A percentile compares a stretch with the other conserved stretches of the same genome.
Evolutionary conservation across 2,888 invertebrate species (phyloP).

Genomic region (Sclerodermus sp.): DNA sequence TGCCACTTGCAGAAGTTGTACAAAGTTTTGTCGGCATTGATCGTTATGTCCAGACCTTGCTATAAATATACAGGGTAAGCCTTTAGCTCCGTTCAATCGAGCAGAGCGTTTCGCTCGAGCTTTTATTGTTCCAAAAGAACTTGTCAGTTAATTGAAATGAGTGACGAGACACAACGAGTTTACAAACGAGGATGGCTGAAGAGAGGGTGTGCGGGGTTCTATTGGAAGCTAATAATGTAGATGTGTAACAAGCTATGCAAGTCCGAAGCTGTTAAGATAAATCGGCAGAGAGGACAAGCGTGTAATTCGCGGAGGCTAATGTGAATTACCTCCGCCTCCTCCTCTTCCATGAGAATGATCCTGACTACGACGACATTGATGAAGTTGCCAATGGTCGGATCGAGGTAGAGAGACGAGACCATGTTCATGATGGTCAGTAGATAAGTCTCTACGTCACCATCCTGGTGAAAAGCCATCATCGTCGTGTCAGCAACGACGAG

Average conservation of each 20-base stretch:
- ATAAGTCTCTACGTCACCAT: slow-evolving; percentile 81
- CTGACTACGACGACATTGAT: slow-evolving; percentile 88
- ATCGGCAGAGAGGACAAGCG: too few species aligned
- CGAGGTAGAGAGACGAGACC: slow-evolving; percentile 82
- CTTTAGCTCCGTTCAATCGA: slow-evolving; percentile 7
- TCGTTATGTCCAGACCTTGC: slow-evolving; percentile 71
- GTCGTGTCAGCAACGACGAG: slow-evolving; percentile 84
- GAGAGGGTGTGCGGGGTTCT: too few species aligned
- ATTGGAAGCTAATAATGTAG: too few species aligned
- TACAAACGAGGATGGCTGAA: background rate
- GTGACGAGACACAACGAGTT: background rate
- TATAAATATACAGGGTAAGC: too few species aligned
- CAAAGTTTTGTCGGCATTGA: slow-evolving; percentile 81
- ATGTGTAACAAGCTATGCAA: too few species aligned
- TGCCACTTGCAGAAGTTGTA: slow-evolving; percentile 83
- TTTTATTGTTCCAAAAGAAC: background rate
- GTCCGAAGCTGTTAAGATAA: too few species aligned
- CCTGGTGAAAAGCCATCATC: slow-evolving; percentile 83
- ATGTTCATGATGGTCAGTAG: slow-evolving; percentile 92
- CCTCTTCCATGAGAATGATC: slow-evolving; percentile 75
- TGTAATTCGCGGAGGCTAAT: too few species aligned
- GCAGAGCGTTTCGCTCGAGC: background rate
- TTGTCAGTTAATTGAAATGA: background rate
- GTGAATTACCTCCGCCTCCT: slow-evolving; percentile 58
- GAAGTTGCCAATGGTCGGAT: slow-evolving; percentile 87